phyloP scores from a whole-genome alignment of 2,888 invertebrate species.

The Hecatera dysodea region DNA sequence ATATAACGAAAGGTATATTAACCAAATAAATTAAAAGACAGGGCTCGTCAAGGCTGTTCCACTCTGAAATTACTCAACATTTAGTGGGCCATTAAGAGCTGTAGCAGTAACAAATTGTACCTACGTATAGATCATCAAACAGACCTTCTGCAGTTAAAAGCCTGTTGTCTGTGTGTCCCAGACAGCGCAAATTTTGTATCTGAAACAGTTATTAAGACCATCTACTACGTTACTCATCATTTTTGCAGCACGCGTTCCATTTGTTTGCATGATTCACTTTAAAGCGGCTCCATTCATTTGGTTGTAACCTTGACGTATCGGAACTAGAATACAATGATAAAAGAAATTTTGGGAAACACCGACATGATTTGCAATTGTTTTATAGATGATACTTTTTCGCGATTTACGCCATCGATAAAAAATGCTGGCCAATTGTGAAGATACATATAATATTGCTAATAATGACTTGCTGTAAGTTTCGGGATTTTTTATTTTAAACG shows the following conservation, averaged over 20 bases:
- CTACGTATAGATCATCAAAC: not conserved
- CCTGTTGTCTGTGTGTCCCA: not conserved
- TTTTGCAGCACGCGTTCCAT: conserved; percentile 60
- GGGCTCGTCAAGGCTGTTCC: too few relatives aligned
- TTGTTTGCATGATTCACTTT: conserved; percentile 75
- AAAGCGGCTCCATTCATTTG: conserved; percentile 57
- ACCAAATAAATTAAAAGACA: too few relatives aligned
- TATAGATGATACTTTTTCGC: not conserved
- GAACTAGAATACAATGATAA: conserved; percentile 48
- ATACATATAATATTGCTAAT: conserved; percentile 15
- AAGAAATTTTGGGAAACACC: conserved; percentile 49
- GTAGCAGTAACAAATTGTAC: not conserved
- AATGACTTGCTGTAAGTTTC: conserved; percentile 13
- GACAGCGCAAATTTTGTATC: conserved; percentile 24
- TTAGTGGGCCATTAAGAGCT: not conserved
- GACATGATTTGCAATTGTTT: conserved; percentile 35
- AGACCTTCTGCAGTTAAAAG: conserved; percentile 8
- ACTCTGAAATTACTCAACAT: too few relatives aligned
- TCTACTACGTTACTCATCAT: conserved; percentile 58
- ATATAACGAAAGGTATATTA: too few relatives aligned
- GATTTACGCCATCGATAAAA: conserved; percentile 1
- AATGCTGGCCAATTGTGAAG: not conserved
- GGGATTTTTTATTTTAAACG: conserved; percentile 22
- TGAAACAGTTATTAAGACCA: conserved; percentile 39
- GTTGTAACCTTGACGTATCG: conserved; percentile 59